Base-by-base conservation (phyloP, 2,888 invertebrate genomes). In the Orthonevra nobilis region DNA sequence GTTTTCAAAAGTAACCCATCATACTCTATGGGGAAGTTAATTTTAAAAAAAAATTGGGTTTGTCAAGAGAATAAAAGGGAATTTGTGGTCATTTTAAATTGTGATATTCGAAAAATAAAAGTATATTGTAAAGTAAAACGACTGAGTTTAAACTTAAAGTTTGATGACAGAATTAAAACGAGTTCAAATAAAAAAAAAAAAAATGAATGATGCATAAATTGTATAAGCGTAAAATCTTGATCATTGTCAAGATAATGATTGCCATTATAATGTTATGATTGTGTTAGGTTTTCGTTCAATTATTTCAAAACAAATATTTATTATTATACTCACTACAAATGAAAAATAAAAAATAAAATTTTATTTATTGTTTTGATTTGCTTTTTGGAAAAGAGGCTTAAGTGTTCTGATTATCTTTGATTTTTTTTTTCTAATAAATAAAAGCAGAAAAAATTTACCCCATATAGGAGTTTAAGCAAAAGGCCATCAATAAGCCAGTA, bases 11-110 rank as follows among this genome's bases (percentile, higher is more conserved):
- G 64, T 50, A 38, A 72, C 64, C 66, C 54, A 79, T 79, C 73
- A 73, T 56, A 73, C 66, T 72, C 15, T 40, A 52, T 64, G 52
- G 50, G 56, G 32, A 17, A 7, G 3, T 42, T 14, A 12, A 46
- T 30, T 0, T n/a, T 10, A 14, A 36, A 12, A 23, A 6, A 40
- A 9, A 34, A 19, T 19, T 12, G 38, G 3, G 19, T 9, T 28
- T 63, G 30, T 34, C 1, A 19, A 28, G 42, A 6, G 14, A 15
- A 20, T 12, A 14, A n/a, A 23, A 15, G 19, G 46, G 36, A 1
- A 34, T 20, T 46, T 48, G 42, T 73, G 73, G 73, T 42, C 60
- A 73, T 79, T 73, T 79, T 61, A 66, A 54, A 23, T 50, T 10
- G 7, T 17, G 17, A 64, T 34, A 42, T 50, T 32, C 20, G 7